These are phyloP conservation scores for Dryobates pubescens DNA, from an alignment of 2,797 vertebrate species.

Conservation along the genomic window DNA sequence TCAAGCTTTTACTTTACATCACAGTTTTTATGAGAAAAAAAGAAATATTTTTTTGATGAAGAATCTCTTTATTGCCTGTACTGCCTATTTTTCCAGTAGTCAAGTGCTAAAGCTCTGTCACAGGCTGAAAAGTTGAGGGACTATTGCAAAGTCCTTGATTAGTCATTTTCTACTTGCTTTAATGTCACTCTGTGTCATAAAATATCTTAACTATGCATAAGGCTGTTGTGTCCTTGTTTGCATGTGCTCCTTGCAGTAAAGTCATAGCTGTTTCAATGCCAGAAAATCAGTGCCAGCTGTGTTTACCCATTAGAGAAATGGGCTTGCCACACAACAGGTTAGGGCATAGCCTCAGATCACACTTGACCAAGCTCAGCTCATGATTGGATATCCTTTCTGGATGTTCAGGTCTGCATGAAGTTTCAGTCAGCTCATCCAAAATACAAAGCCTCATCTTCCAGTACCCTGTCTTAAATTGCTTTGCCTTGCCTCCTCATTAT, in stretches of 20 bases:
- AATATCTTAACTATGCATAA: not conserved
- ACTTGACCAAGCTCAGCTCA: not conserved
- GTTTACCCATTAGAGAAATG: not conserved
- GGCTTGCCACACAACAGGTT: not conserved
- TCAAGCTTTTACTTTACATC: too few species aligned
- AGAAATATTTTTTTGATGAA: too few species aligned
- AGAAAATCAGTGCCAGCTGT: not conserved
- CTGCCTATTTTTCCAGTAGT: too few species aligned
- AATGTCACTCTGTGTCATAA: too few species aligned
- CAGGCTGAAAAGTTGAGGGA: too few species aligned
- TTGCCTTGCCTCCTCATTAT: not conserved
- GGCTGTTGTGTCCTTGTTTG: not conserved
- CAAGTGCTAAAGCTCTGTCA: too few species aligned
- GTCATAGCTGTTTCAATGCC: not conserved
- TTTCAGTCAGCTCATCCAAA: not conserved
- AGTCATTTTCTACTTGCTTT: too few species aligned
- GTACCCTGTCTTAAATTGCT: not conserved
- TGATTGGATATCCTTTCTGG: not conserved
- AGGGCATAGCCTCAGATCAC: rapidly evolving
- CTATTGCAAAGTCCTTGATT: too few species aligned
- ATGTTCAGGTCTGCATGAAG: not conserved
- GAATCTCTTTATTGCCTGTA: too few species aligned
- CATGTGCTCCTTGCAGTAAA: not conserved
- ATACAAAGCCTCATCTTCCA: not conserved
- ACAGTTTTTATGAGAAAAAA: too few species aligned